These are phyloP conservation scores for Conomelus anceps DNA, from an alignment of 2,888 invertebrate genomes.

Conservation along the genomic window DNA sequence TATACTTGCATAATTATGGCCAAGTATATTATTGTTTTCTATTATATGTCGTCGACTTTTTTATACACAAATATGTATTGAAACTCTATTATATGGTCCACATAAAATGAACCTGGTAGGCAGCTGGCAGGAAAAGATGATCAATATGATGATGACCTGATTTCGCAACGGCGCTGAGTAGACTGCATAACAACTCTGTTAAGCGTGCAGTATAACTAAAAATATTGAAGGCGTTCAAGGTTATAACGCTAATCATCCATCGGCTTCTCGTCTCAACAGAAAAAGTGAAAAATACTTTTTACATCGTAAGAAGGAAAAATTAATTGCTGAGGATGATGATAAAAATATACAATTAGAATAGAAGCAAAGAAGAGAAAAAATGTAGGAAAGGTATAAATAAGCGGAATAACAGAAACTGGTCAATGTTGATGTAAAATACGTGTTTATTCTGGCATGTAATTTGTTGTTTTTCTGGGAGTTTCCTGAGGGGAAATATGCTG, in stretches of 20 bases:
- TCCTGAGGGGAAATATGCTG: not conserved
- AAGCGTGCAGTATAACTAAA: not conserved
- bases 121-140: too few relatives aligned
- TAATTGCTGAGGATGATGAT: too few relatives aligned
- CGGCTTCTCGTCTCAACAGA: too few relatives aligned
- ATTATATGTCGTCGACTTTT: too few relatives aligned
- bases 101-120: too few relatives aligned
- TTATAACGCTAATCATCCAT: not conserved
- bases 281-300: too few relatives aligned
- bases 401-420: not conserved
- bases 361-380: not conserved
- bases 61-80: too few relatives aligned
- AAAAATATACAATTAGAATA: not conserved
- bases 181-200: not conserved
- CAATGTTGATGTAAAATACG: not conserved
- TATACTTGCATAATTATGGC: too few relatives aligned
- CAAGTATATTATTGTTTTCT: too few relatives aligned
- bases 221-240: not conserved
- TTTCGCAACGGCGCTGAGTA: not conserved
- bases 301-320: too few relatives aligned
- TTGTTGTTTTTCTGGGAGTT: not conserved
- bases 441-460: too few relatives aligned
- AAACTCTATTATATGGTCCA: too few relatives aligned
- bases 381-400: not conserved
- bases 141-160: not conserved